A percentile compares a stretch with the other conserved stretches of the same genome.
Conservation (phyloP, 2,888 invertebrate genomes). For the Cybosia mesomella region DNA sequence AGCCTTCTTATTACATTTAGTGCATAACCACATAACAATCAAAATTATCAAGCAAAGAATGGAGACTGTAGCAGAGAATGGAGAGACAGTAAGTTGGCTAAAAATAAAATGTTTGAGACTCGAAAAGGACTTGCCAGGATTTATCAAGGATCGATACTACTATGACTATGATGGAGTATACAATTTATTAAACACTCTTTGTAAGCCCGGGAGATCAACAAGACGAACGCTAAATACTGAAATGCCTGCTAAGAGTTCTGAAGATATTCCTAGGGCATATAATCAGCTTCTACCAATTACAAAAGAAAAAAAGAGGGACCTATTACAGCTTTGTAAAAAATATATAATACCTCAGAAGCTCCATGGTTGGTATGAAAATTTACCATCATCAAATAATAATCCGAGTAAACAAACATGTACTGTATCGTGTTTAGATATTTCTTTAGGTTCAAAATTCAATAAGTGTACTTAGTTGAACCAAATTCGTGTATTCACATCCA, state of each 20-base stretch:
- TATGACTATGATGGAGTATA: conserved; percentile 24
- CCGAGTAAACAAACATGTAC: too few species aligned
- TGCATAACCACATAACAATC: neutral
- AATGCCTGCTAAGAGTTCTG: neutral
- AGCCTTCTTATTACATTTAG: too few species aligned
- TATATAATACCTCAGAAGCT: too few species aligned
- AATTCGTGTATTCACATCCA: too few species aligned
- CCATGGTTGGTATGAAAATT: too few species aligned
- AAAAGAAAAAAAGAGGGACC: too few species aligned
- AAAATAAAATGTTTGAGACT: neutral
- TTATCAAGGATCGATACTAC: neutral
- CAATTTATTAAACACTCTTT: conserved; percentile 26
- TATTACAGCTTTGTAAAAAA: too few species aligned
- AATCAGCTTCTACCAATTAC: neutral
- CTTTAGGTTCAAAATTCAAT: too few species aligned
- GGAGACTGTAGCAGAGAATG: neutral
- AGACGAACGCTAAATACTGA: conserved; percentile 16
- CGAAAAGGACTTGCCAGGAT: too few species aligned
- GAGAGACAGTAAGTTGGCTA: neutral
- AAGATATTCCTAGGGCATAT: neutral
- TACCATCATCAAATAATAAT: too few species aligned
- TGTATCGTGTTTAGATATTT: too few species aligned
- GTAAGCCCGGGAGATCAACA: conserved; percentile 26
- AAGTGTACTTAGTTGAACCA: too few species aligned
- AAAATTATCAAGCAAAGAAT: neutral